These are phyloP conservation scores for Poecilia latipinna DNA, from an alignment of 2,113 vertebrate genomes.

Conservation along the genomic window DNA sequence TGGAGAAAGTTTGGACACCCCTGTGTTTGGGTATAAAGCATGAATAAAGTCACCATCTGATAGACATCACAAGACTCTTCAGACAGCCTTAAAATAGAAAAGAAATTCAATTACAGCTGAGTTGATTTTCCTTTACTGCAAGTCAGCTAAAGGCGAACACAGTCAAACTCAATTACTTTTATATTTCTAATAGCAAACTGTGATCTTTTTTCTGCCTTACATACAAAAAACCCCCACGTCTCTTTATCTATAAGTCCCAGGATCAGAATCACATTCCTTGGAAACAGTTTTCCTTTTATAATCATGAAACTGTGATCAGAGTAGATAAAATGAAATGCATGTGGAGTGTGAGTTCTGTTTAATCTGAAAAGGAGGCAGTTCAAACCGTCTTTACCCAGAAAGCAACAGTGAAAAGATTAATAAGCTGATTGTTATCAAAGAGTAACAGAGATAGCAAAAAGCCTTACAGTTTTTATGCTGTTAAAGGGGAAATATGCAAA, in stretches of 20 bases:
- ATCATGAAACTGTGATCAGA: slow-evolving; percentile 38
- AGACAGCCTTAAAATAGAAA: slow-evolving; percentile 3
- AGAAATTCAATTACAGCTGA: slow-evolving; percentile 1
- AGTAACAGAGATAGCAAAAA: slow-evolving; percentile 33
- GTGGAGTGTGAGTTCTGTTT: background rate
- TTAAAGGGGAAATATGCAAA: background rate
- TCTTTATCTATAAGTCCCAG: slow-evolving; percentile 10
- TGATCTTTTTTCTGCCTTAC: background rate
- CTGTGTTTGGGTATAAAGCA: background rate
- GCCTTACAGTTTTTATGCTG: slow-evolving; percentile 5
- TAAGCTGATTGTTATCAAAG: slow-evolving; percentile 60
- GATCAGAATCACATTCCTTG: slow-evolving; percentile 18
- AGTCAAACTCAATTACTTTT: background rate
- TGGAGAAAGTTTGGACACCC: too few relatives aligned
- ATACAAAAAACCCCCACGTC: background rate
- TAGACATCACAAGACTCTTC: background rate
- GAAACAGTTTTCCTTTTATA: slow-evolving; percentile 6
- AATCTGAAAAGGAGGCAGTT: slow-evolving; percentile 23
- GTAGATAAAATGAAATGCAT: slow-evolving; percentile 23
- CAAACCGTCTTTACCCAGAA: slow-evolving; percentile 14
- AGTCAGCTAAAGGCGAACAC: background rate
- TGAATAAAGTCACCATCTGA: background rate
- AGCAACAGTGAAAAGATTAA: slow-evolving; percentile 40
- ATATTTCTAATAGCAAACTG: background rate
- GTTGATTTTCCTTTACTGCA: slow-evolving; percentile 2